A percentile compares a stretch with the other conserved stretches of the same genome.
These are phyloP conservation scores for Drosophila hydei DNA, from an alignment of 1,140 invertebrate species.

Conservation along the genomic window DNA sequence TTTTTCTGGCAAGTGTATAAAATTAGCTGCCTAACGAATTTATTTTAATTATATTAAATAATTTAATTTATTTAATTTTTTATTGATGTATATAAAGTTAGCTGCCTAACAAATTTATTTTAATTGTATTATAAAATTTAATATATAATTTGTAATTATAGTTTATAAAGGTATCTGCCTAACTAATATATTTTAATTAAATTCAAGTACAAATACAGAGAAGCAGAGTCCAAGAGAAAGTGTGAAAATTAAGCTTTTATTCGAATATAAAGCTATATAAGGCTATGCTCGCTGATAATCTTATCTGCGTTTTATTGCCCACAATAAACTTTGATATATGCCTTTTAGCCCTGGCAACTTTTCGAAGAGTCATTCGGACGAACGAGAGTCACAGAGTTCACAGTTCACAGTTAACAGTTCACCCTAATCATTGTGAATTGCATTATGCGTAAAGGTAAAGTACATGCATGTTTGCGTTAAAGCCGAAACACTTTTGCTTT, in stretches of 20 bases:
- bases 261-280: background rate
- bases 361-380: slow-evolving; percentile 7
- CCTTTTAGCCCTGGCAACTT: background rate
- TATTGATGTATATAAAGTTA: too few species aligned
- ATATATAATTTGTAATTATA: too few species aligned
- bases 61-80: too few species aligned
- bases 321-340: background rate
- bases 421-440: slow-evolving; percentile 39
- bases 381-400: background rate
- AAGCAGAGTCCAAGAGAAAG: background rate
- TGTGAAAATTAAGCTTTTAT: background rate
- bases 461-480: slow-evolving; percentile 1
- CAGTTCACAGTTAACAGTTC: slow-evolving; percentile 12
- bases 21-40: too few species aligned
- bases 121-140: too few species aligned
- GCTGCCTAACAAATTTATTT: too few species aligned
- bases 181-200: too few species aligned
- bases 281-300: background rate
- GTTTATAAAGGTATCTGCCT: too few species aligned
- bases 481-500: slow-evolving; percentile 41
- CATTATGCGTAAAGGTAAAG: slow-evolving; percentile 1
- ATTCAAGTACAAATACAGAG: background rate
- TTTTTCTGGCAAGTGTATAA: too few species aligned
- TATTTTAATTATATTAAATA: too few species aligned
- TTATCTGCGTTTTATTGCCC: slow-evolving; percentile 10